Evolutionary conservation across 64 coral and sea anemone genomes (phyloP).

Genomic region (Anthopleura sola): DNA sequence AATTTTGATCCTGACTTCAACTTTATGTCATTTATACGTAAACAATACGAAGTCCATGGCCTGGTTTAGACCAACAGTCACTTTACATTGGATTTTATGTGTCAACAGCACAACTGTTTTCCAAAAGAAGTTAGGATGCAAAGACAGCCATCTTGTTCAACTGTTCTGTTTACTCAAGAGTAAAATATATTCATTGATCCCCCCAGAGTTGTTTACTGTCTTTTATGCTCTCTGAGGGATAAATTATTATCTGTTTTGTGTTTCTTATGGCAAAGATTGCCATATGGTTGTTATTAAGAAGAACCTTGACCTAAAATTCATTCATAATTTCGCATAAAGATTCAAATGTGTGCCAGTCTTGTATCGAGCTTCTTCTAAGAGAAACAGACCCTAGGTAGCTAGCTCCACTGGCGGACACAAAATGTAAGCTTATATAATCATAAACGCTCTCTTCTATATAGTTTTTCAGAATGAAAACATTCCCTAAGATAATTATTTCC

Average conservation of each 20-base stretch:
- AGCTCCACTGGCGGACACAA: not conserved
- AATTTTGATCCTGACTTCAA: not conserved
- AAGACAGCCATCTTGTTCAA: slow-evolving; percentile 1
- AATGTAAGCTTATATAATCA: not conserved
- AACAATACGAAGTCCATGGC: not conserved
- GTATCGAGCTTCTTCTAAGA: not conserved
- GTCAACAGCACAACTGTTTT: slow-evolving; percentile 1
- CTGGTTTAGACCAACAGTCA: not conserved
- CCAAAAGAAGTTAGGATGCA: not conserved
- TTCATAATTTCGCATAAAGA: not conserved
- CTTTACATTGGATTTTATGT: not conserved
- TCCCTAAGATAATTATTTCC: no score
- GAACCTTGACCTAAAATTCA: not conserved
- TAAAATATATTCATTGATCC: slow-evolving; percentile 12
- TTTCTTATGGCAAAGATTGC: not conserved
- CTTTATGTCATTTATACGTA: not conserved
- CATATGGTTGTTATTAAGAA: not conserved
- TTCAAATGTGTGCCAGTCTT: not conserved
- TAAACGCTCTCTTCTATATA: no score
- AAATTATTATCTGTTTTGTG: not conserved
- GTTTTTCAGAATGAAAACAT: no score
- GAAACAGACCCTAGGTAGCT: not conserved
- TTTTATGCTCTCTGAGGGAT: not conserved
- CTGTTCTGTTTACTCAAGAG: slow-evolving; percentile 8
- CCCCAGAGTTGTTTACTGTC: not conserved